A percentile compares a stretch with the other conserved stretches of the same genome.
Evolutionary conservation across 2,113 vertebrate species (phyloP).

Genomic region (Amazona vittata): DNA sequence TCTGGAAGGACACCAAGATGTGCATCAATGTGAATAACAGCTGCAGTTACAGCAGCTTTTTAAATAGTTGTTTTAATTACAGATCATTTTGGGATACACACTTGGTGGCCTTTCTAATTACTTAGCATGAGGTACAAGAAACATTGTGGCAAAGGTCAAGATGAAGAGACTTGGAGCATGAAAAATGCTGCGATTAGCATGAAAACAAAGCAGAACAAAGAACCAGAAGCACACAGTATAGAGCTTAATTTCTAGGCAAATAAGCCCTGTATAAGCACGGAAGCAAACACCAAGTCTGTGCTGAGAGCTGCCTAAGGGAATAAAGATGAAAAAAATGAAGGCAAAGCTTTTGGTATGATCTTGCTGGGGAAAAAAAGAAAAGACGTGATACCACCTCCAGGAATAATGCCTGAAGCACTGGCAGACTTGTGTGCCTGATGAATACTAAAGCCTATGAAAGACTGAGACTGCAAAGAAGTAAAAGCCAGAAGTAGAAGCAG

Average conservation of each 20-base stretch:
- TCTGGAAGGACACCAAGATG: not conserved
- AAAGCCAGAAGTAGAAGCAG: not conserved
- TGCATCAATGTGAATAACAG: not conserved
- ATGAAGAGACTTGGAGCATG: not conserved
- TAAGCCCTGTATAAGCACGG: not conserved
- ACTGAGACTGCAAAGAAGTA: not conserved
- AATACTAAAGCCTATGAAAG: not conserved
- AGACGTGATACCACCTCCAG: conserved; percentile 5
- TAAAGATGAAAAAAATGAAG: not conserved
- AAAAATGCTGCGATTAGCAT: not conserved
- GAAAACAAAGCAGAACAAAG: not conserved
- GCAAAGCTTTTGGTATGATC: not conserved
- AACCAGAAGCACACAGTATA: not conserved
- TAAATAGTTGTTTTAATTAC: conserved; percentile 4
- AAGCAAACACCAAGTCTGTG: not conserved
- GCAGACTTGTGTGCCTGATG: not conserved
- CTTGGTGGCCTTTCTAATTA: conserved; percentile 3
- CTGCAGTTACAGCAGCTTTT: not conserved
- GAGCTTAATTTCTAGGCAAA: not conserved
- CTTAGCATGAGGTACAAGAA: not conserved
- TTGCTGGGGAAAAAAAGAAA: not conserved
- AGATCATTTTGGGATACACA: not conserved
- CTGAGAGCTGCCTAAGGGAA: conserved; percentile 1
- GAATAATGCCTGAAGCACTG: conserved; percentile 33
- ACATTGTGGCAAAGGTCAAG: conserved; percentile 19